These are phyloP conservation scores for Metallyticus violacea DNA, from an alignment of 2,888 invertebrate genomes.

Conservation along the genomic window DNA sequence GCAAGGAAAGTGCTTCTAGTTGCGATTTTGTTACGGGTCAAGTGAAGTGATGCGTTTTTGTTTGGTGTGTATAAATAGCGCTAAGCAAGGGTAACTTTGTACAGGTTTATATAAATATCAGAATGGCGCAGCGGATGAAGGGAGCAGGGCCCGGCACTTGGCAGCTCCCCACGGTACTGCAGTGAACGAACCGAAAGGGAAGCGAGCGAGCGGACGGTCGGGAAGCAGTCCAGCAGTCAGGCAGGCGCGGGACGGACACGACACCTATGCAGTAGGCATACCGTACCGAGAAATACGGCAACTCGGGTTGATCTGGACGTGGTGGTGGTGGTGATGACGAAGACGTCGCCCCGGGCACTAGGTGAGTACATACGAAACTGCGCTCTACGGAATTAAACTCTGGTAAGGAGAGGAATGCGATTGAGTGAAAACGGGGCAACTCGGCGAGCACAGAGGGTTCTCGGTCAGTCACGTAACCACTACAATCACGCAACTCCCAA, in stretches of 20 bases:
- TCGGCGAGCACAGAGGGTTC: not conserved
- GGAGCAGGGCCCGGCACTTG: not conserved
- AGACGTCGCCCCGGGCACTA: not conserved
- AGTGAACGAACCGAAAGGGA: not conserved
- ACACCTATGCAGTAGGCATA: not conserved
- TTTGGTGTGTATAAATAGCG: too few species aligned
- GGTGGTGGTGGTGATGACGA: not conserved
- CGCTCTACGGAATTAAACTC: not conserved
- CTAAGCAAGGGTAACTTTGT: too few species aligned
- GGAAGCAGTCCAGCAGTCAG: not conserved
- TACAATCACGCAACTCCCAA: slow-evolving; percentile 16
- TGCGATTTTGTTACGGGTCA: not conserved
- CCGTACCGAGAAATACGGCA: too few species aligned
- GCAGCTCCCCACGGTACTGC: not conserved
- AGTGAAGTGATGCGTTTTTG: not conserved
- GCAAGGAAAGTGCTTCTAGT: not conserved
- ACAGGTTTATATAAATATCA: not conserved
- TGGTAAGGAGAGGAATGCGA: too few species aligned
- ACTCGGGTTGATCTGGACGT: too few species aligned
- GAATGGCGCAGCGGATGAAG: not conserved
- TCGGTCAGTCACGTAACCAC: not conserved
- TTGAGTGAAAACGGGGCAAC: not conserved
- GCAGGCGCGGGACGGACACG: not conserved
- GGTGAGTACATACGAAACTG: not conserved
- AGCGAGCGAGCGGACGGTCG: too few species aligned